These are phyloP conservation scores for Dasysyrphus tricinctus DNA, from an alignment of 2,888 invertebrate genomes.

Conservation along the genomic window DNA sequence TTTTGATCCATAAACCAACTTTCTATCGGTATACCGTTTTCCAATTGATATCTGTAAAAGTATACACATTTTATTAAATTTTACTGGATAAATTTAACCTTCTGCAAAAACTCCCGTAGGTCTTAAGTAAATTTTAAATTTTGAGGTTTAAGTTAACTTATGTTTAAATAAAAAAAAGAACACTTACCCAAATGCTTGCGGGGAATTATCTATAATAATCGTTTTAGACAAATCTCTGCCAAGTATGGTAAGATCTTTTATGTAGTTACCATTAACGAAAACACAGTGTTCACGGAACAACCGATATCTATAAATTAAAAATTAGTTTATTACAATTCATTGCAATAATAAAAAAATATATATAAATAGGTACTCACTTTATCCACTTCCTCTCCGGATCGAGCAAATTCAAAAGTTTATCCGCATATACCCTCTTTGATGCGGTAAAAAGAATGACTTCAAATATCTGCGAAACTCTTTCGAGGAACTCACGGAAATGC, in stretches of 20 bases:
- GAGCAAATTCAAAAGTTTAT: slow-evolving; percentile 94
- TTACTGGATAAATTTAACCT: no score
- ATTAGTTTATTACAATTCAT: background rate
- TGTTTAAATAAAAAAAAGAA: no score
- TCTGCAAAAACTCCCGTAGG: no score
- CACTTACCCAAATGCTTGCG: slow-evolving; percentile 92
- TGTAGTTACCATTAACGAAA: slow-evolving; percentile 97
- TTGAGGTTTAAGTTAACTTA: no score
- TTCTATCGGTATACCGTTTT: slow-evolving; percentile 98
- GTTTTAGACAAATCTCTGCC: slow-evolving; percentile 95
- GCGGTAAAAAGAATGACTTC: slow-evolving; percentile 98
- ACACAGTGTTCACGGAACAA: slow-evolving; percentile 98
- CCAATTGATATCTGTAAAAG: slow-evolving; percentile 86
- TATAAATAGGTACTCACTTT: slow-evolving; percentile 79
- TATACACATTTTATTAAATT: no score
- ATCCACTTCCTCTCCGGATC: slow-evolving; percentile 95
- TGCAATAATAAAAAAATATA: background rate
- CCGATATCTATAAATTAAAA: slow-evolving; percentile 85
- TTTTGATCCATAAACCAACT: slow-evolving; percentile 97
- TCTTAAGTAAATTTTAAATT: no score
- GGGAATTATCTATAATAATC: slow-evolving; percentile 94
- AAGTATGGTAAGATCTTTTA: slow-evolving; percentile 96
- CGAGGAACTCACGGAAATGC: slow-evolving; percentile 95
- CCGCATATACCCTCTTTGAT: slow-evolving; percentile 97
- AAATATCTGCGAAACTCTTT: slow-evolving; percentile 92